These are phyloP conservation scores for Phortica okadai DNA, from an alignment of 2,888 invertebrate species.

Conservation along the genomic window DNA sequence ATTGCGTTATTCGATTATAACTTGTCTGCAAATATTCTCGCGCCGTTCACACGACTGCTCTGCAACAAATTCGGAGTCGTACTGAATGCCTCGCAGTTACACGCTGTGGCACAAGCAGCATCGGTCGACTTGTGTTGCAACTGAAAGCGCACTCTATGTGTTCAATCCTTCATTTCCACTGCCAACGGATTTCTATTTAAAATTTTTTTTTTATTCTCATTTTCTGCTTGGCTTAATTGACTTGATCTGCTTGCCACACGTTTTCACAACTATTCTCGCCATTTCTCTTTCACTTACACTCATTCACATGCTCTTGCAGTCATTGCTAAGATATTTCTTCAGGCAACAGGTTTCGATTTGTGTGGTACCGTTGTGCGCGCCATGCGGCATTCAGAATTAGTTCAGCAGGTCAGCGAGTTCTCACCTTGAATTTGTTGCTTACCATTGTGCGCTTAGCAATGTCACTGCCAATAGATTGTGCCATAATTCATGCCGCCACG, in stretches of 20 bases:
- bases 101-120: constrained; percentile 32
- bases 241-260: background rate
- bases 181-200: background rate
- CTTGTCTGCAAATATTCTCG: background rate
- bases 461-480: background rate
- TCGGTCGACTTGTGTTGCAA: constrained; percentile 36
- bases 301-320: background rate
- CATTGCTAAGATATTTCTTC: constrained; percentile 19
- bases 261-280: background rate
- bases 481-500: background rate
- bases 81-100: constrained; percentile 59
- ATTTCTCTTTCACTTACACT: background rate
- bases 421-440: background rate
- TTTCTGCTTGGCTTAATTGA: background rate
- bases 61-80: constrained; percentile 56
- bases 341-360: background rate
- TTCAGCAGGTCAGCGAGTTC: constrained; percentile 58
- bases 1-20: background rate
- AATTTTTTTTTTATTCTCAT: background rate
- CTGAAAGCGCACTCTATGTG: constrained; percentile 30
- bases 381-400: constrained; percentile 53
- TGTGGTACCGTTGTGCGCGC: constrained; percentile 16
- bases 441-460: background rate
- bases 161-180: constrained; percentile 57
- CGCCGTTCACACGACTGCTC: constrained; percentile 58